Evolutionary conservation across 2,888 invertebrate genomes (phyloP), one percentile per base, ranked within the genome.

Genomic region (Ennomos erosarius): DNA sequence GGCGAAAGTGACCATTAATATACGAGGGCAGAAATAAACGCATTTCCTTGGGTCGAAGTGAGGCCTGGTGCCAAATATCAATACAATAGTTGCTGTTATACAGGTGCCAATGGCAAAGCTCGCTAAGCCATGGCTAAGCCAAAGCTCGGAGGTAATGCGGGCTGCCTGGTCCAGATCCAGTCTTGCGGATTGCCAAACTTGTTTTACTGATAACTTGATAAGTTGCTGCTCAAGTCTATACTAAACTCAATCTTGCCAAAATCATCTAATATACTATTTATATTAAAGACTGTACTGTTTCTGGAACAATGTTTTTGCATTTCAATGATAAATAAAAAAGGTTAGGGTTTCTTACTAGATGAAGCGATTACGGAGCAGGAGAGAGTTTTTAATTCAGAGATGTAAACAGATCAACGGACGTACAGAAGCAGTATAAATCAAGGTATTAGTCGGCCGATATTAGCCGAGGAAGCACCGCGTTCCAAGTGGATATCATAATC

Each of bases 351-450:
- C 26, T 33, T 13, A 35, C 10, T 34, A 47, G 10, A 49, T 44
- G 26, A 45, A 35, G 42, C 37, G 38, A 51, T 47, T 42, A 37
- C n/a, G n/a, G 26, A 12, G 26, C 26, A 26, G 47, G 54, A 45
- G 58, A 50, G 50, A 50, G 45, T 46, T 48, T 46, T 16, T 62
- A 64, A 68, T 60, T 51, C 53, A 67, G 68, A 71, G 69, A 72
- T 75, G 77, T 76, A 75, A 82, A 80, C 67, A 79, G 73, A 79
- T 75, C 61, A 69, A 69, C 55, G 50, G 61, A 65, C 67, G 65
- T 69, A 69, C 63, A 67, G 70, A 63, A 68, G 68, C 66, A 65
- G 71, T 76, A 84, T 86, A 84, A 86, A 85, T 85, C 85, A 85
- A 79, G 71, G 78, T 74, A 79, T 85, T 82, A 84, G 78, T 69